phyloP scores from a whole-genome alignment of 2,888 invertebrate species.

The Ametastegia equiseti region DNA sequence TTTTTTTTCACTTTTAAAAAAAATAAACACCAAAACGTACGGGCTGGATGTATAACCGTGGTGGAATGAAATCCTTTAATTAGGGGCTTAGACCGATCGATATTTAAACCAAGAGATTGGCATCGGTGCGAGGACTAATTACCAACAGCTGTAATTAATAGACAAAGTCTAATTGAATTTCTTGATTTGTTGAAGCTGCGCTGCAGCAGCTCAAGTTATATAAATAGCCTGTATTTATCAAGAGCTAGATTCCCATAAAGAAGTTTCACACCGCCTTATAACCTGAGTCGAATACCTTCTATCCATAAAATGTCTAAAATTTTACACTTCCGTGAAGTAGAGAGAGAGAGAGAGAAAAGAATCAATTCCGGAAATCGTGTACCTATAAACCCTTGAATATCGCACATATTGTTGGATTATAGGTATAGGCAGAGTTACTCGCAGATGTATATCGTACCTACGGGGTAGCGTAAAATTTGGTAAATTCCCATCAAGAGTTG shows the following conservation, averaged over 20 bases:
- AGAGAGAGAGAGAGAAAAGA: too few relatives aligned
- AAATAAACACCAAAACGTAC: not conserved
- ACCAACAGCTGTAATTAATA: constrained; percentile 15
- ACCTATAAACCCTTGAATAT: too few relatives aligned
- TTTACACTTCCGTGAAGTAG: not conserved
- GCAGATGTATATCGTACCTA: too few relatives aligned
- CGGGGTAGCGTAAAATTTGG: not conserved
- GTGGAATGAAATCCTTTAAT: not conserved
- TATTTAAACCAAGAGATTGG: constrained; percentile 17
- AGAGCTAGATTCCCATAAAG: not conserved
- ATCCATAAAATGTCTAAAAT: not conserved
- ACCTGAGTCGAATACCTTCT: not conserved
- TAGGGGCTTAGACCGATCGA: not conserved
- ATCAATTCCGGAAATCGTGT: too few relatives aligned
- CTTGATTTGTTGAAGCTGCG: not conserved
- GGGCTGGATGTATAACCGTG: not conserved
- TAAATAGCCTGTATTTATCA: not conserved
- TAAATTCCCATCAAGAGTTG: not conserved
- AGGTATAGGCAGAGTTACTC: too few relatives aligned
- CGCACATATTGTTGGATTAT: too few relatives aligned
- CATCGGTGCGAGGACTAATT: constrained; percentile 15
- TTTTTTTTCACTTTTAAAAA: constrained; percentile 36
- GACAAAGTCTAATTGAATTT: constrained; percentile 28
- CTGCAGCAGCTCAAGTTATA: too few relatives aligned
- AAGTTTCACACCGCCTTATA: not conserved